These are phyloP conservation scores for Yponomeuta sedellus DNA, from an alignment of 2,888 invertebrate genomes.

Conservation along the genomic window DNA sequence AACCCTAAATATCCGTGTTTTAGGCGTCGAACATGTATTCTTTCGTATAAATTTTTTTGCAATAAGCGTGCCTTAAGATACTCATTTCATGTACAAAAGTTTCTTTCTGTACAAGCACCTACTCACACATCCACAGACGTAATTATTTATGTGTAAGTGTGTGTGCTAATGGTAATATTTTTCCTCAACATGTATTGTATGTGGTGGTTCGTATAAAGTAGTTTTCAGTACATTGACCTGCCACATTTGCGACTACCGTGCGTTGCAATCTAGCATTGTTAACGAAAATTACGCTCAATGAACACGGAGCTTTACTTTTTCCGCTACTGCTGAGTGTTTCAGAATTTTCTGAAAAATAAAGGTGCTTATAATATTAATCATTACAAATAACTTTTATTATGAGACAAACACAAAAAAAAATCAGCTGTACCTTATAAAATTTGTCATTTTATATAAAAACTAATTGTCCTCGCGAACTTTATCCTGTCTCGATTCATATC, in stretches of 20 bases:
- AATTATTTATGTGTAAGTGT: background rate
- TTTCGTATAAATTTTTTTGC: too few species aligned
- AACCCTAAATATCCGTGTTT: too few species aligned
- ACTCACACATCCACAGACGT: background rate
- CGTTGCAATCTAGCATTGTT: slow-evolving; percentile 51
- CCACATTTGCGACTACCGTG: slow-evolving; percentile 21
- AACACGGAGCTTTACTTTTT: background rate
- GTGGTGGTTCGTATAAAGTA: slow-evolving; percentile 19
- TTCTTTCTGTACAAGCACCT: background rate
- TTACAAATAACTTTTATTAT: too few species aligned
- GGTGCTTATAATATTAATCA: too few species aligned
- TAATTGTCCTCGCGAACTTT: too few species aligned
- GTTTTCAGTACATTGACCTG: slow-evolving; percentile 46
- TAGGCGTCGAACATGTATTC: too few species aligned
- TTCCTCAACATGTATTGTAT: background rate
- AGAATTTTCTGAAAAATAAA: background rate
- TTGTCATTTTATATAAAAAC: too few species aligned
- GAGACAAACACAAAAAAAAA: too few species aligned
- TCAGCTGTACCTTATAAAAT: too few species aligned
- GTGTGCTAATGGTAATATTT: background rate
- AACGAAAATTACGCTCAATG: slow-evolving; percentile 22
- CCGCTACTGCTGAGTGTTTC: background rate
- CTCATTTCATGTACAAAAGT: background rate
- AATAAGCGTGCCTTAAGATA: too few species aligned
- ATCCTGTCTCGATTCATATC: too few species aligned